A percentile compares a stretch with the other conserved stretches of the same genome.
phyloP scores from a whole-genome alignment of 2,797 vertebrate species.

The Glossophaga mutica region DNA sequence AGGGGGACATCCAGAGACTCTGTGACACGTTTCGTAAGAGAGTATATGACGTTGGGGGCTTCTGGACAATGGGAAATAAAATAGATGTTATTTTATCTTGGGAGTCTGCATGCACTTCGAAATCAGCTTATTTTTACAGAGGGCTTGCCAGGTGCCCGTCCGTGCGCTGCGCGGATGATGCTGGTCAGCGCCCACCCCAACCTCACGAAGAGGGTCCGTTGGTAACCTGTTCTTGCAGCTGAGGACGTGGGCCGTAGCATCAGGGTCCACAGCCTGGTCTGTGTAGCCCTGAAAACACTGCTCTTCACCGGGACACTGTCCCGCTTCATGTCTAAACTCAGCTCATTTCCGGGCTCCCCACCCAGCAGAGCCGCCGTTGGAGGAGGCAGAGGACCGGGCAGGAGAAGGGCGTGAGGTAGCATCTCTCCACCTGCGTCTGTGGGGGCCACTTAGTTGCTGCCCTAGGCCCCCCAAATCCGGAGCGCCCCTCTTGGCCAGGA shows the following conservation, averaged over 20 bases:
- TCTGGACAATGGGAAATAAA: background rate
- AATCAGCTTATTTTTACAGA: background rate
- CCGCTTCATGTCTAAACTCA: fast-evolving
- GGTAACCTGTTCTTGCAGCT: background rate
- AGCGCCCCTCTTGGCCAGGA: background rate
- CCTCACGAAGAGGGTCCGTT: too few relatives aligned
- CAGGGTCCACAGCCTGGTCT: background rate
- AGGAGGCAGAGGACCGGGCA: background rate
- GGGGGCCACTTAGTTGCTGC: background rate
- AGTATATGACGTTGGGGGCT: background rate
- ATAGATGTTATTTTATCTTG: too few relatives aligned
- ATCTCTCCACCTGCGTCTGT: fast-evolving
- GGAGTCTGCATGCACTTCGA: background rate
- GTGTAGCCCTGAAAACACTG: too few relatives aligned
- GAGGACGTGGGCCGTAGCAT: background rate
- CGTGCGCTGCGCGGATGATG: fast-evolving
- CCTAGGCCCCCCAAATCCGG: too few relatives aligned
- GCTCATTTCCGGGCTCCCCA: background rate
- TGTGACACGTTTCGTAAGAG: background rate
- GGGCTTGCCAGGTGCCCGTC: background rate
- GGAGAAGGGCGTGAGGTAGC: background rate
- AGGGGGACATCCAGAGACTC: background rate
- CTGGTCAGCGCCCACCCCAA: fast-evolving
- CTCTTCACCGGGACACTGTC: background rate
- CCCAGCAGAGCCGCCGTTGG: background rate